Evolutionary conservation across 1,140 invertebrate genomes (phyloP).

Genomic region (Bemisia tabaci): DNA sequence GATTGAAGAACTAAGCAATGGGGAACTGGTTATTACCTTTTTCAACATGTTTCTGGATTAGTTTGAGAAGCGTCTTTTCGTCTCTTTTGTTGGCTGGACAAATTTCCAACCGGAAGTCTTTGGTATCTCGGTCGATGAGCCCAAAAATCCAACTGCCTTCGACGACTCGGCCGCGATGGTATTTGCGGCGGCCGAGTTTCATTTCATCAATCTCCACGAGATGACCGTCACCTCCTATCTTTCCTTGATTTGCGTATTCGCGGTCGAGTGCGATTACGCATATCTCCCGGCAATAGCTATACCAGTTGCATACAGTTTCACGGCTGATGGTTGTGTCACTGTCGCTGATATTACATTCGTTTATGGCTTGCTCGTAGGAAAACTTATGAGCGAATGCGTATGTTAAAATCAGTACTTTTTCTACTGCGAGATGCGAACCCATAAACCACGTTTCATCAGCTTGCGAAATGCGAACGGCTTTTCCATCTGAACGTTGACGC

Average conservation of each 20-base stretch:
- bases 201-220: conserved; percentile 1
- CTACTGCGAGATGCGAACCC: neutral
- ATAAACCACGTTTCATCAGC: neutral
- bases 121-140: neutral
- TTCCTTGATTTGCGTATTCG: neutral
- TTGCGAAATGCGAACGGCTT: neutral
- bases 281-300: neutral
- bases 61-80: neutral
- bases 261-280: neutral
- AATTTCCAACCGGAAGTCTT: neutral
- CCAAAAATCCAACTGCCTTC: conserved; percentile 1
- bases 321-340: neutral
- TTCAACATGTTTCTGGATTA: conserved; percentile 4
- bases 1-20: no score
- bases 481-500: no score
- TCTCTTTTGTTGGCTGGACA: neutral
- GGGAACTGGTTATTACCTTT: no score
- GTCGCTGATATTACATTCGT: neutral
- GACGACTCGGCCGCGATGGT: neutral
- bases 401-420: neutral
- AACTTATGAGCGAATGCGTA: conserved; percentile 2
- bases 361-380: neutral
- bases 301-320: neutral
- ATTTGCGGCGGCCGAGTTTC: neutral
- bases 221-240: conserved; percentile 1